phyloP scores from a whole-genome alignment of 2,888 invertebrate species.

The Tryphoninae sp. region DNA sequence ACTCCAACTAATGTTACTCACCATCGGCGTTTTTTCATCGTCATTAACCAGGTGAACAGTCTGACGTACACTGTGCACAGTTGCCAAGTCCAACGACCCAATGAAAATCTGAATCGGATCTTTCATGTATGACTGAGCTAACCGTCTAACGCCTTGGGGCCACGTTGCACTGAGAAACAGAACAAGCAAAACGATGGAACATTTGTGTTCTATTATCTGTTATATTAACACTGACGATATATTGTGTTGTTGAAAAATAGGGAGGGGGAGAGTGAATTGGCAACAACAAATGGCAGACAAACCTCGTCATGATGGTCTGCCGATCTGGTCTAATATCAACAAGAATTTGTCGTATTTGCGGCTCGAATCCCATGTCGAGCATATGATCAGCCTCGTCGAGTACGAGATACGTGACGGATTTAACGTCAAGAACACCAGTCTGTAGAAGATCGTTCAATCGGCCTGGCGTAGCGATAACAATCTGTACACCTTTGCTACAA shows the following conservation, averaged over 20 bases:
- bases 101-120: constrained; percentile 95
- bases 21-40: constrained; percentile 86
- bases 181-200: not conserved
- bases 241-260: not conserved
- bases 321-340: constrained; percentile 92
- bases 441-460: constrained; percentile 94
- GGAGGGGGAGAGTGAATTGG: not conserved
- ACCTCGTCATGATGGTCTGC: constrained; percentile 98
- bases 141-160: constrained; percentile 92
- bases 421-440: constrained; percentile 86
- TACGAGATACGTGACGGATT: constrained; percentile 92
- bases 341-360: constrained; percentile 92
- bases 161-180: constrained; percentile 90
- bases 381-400: constrained; percentile 96
- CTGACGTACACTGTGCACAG: constrained; percentile 94
- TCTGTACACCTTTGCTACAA: constrained; percentile 92
- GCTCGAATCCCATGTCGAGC: constrained; percentile 94
- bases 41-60: constrained; percentile 89
- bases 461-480: constrained; percentile 97
- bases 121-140: constrained; percentile 93
- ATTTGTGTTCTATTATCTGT: not conserved
- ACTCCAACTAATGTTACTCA: constrained; percentile 75
- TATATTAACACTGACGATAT: no score
- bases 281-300: constrained; percentile 38
- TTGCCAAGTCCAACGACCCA: constrained; percentile 93